These are phyloP conservation scores for Drosophila falleni DNA, from an alignment of 2,888 invertebrate genomes.

Conservation along the genomic window DNA sequence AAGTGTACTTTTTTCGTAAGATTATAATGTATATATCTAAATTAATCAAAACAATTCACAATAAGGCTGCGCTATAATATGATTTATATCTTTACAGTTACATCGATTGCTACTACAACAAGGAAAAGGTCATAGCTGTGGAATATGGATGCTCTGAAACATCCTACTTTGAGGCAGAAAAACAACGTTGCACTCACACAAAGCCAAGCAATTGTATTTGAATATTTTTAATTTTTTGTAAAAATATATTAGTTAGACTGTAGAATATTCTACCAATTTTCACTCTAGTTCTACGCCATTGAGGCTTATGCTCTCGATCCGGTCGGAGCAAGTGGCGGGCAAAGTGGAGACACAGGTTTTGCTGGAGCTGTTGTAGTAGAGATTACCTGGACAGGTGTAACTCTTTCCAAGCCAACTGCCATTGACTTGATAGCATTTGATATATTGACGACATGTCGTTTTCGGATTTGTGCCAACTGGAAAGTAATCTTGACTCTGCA, in stretches of 20 bases:
- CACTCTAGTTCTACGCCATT: conserved; percentile 46
- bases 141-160: conserved; percentile 63
- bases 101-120: conserved; percentile 67
- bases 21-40: not conserved
- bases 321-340: conserved; percentile 63
- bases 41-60: not conserved
- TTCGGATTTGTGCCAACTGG: conserved; percentile 62
- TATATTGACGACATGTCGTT: conserved; percentile 73
- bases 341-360: conserved; percentile 47
- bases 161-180: conserved; percentile 64
- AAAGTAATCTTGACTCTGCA: conserved; percentile 56
- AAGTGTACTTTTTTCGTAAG: too few relatives aligned
- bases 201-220: conserved; percentile 69
- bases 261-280: not conserved
- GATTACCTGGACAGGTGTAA: conserved; percentile 73
- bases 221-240: not conserved
- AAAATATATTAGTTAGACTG: not conserved
- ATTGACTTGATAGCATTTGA: conserved; percentile 61
- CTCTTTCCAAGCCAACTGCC: conserved; percentile 66
- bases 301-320: conserved; percentile 46
- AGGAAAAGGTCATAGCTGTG: conserved; percentile 50
- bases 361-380: conserved; percentile 64
- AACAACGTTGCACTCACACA: conserved; percentile 59
- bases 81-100: conserved; percentile 68
- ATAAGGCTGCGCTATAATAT: too few relatives aligned